phyloP scores from a whole-genome alignment of 2,888 invertebrate species.

The Heliothis peltigera region DNA sequence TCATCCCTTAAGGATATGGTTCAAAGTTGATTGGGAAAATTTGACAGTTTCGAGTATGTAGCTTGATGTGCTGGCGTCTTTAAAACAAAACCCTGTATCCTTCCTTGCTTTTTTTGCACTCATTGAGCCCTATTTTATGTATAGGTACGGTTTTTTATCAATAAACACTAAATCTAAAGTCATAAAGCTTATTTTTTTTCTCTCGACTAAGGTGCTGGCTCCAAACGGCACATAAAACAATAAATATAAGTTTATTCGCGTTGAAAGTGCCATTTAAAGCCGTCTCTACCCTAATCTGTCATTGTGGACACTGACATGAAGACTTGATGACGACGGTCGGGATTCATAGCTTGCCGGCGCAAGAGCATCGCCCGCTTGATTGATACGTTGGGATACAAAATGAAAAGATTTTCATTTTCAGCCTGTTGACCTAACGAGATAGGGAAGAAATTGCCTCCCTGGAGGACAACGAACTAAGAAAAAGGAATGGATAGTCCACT shows the following conservation, averaged over 20 bases:
- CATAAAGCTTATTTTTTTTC: background rate
- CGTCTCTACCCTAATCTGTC: conserved; percentile 4
- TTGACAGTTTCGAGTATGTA: too few species aligned
- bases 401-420: background rate
- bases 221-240: conserved; percentile 1
- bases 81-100: too few species aligned
- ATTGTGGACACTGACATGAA: conserved; percentile 12
- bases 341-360: conserved; percentile 1
- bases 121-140: too few species aligned
- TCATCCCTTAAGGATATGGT: too few species aligned
- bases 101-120: too few species aligned
- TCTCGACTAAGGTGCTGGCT: background rate
- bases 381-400: background rate
- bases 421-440: background rate
- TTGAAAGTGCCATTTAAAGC: background rate
- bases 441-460: background rate
- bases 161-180: too few species aligned
- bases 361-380: conserved; percentile 19
- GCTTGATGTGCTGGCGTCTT: too few species aligned
- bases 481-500: too few species aligned
- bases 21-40: too few species aligned
- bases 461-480: background rate
- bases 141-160: too few species aligned
- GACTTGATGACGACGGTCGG: conserved; percentile 18
- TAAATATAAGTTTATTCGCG: background rate